A percentile compares a stretch with the other conserved stretches of the same genome.
Evolutionary conservation across 1,140 invertebrate genomes (phyloP).

Genomic region (Thaumatotibia leucotreta): DNA sequence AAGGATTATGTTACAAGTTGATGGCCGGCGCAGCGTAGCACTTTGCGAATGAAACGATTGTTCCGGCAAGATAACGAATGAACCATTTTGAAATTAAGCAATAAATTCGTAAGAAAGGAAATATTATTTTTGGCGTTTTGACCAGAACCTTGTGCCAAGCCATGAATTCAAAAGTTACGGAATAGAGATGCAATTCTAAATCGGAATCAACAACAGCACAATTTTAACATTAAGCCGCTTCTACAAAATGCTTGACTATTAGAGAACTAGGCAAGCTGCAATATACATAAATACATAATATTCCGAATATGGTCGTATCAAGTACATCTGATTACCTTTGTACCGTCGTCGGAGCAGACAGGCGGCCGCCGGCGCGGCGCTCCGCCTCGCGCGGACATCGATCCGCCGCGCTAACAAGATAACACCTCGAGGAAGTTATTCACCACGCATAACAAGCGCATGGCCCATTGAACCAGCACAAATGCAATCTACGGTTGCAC

Average conservation of each 20-base stretch:
- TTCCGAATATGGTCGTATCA: no score
- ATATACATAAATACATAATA: no score
- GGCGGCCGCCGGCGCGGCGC: not conserved
- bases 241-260: no score
- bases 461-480: not conserved
- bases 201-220: no score
- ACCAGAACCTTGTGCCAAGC: no score
- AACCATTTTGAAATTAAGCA: not conserved
- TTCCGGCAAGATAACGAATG: not conserved
- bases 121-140: no score
- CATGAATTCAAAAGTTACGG: no score
- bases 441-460: not conserved
- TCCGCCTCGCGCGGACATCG: not conserved
- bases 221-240: no score
- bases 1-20: not conserved
- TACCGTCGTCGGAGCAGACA: not conserved
- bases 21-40: not conserved
- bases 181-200: no score
- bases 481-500: no score
- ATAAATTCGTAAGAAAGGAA: no score
- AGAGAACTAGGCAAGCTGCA: no score
- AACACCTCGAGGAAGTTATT: not conserved
- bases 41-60: not conserved
- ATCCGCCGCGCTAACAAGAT: not conserved
- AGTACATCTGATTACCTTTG: not conserved